A percentile compares a stretch with the other conserved stretches of the same genome.
Conservation (phyloP, 2,113 vertebrate species). For the Arvicanthis niloticus region DNA sequence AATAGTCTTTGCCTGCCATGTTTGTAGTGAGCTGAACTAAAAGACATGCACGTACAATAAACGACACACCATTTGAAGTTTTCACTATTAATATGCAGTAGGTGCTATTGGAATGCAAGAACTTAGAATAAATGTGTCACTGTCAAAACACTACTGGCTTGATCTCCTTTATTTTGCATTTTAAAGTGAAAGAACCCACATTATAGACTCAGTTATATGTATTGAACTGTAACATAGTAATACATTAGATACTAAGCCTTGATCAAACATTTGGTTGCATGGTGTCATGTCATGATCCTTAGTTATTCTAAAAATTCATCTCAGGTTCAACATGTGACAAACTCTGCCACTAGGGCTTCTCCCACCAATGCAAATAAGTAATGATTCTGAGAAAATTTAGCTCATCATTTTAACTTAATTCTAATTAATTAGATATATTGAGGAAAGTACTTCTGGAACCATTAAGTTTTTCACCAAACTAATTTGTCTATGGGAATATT, state of each 20-base stretch:
- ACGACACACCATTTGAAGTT: background rate
- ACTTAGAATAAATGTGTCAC: constrained; percentile 17
- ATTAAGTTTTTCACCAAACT: background rate
- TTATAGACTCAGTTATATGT: background rate
- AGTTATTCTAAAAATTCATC: background rate
- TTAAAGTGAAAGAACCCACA: background rate
- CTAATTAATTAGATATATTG: constrained; percentile 1
- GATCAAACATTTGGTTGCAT: constrained; percentile 11
- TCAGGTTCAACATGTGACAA: background rate
- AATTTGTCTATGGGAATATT: background rate
- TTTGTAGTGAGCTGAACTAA: constrained; percentile 32
- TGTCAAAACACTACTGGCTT: constrained; percentile 34
- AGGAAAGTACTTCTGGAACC: background rate
- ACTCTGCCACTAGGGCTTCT: background rate
- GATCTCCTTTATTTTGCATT: background rate
- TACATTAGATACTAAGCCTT: background rate
- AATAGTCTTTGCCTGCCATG: background rate
- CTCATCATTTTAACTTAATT: background rate
- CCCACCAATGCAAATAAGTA: background rate
- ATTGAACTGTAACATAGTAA: constrained; percentile 5
- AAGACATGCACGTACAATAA: background rate
- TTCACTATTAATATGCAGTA: background rate
- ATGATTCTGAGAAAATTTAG: background rate
- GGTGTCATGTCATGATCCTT: background rate
- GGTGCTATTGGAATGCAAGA: background rate